Evolutionary conservation across 1,140 invertebrate species (phyloP).

Genomic region (Manduca sexta): DNA sequence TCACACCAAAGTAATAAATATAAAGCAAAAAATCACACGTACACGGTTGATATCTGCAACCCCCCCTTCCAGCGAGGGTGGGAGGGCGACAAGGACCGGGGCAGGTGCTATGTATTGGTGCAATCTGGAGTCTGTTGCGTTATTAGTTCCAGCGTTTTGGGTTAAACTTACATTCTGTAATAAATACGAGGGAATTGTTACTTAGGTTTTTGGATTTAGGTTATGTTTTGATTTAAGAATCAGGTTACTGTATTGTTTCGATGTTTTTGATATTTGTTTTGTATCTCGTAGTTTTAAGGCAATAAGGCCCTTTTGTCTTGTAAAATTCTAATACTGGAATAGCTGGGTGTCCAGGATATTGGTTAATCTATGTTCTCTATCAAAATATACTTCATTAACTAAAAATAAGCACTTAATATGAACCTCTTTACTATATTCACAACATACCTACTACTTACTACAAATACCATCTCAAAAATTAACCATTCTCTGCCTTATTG

Average conservation of each 20-base stretch:
- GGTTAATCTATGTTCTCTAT: no score
- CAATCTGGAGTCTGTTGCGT: constrained; percentile 21
- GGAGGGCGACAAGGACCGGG: constrained; percentile 19
- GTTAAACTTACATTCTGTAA: neutral
- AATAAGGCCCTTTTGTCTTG: constrained; percentile 13
- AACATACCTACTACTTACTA: no score
- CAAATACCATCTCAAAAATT: no score
- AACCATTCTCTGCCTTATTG: no score
- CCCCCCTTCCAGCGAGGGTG: constrained; percentile 14
- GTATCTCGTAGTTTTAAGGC: no score
- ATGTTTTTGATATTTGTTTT: constrained; percentile 32
- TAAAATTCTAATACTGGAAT: constrained; percentile 7
- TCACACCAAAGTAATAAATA: constrained; percentile 17
- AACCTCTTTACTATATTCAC: no score
- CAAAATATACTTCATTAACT: no score
- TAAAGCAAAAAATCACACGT: constrained; percentile 40
- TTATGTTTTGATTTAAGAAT: constrained; percentile 12
- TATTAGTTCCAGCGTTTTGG: constrained; percentile 19
- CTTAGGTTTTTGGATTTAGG: no score
- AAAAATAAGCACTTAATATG: no score
- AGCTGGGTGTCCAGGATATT: constrained; percentile 16
- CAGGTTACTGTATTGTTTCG: constrained; percentile 7
- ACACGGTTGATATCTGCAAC: constrained; percentile 2
- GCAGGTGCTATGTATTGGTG: constrained; percentile 31
- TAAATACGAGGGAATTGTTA: no score